Conservation (phyloP, 2,113 vertebrate species). For the Ictalurus furcatus region DNA sequence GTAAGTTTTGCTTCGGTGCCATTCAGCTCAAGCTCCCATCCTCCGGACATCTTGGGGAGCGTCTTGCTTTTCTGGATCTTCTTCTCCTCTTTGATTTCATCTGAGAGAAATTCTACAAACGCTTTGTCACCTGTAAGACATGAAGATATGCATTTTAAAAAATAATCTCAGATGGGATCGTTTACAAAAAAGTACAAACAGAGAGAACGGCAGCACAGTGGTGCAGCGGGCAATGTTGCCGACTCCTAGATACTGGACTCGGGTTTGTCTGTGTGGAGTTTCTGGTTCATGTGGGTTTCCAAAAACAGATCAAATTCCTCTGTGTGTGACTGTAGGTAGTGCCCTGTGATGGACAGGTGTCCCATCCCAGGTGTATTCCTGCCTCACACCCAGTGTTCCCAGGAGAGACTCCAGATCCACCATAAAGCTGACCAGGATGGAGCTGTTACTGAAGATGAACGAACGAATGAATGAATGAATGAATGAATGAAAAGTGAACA, state of each 20-base stretch:
- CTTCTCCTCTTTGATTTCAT: conserved; percentile 92
- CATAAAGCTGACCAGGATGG: neutral
- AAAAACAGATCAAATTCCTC: neutral
- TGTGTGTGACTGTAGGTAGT: neutral
- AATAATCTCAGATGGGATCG: neutral
- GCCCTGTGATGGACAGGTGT: neutral
- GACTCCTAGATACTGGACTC: neutral
- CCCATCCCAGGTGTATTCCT: neutral
- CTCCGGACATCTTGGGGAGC: conserved; percentile 90
- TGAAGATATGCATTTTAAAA: neutral
- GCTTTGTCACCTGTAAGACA: conserved; percentile 85
- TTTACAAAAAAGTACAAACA: neutral
- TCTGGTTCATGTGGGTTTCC: no score
- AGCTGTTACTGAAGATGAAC: neutral
- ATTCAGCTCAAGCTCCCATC: conserved; percentile 88
- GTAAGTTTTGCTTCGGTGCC: conserved; percentile 87
- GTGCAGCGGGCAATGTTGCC: neutral
- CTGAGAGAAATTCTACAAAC: conserved; percentile 84
- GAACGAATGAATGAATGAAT: neutral
- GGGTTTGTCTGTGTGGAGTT: no score
- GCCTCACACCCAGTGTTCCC: neutral
- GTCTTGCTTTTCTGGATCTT: conserved; percentile 89
- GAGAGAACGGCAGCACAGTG: neutral
- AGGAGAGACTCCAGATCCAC: neutral
- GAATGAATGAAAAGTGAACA: neutral